These are phyloP conservation scores for Metridium senile DNA, from an alignment of 92 coral and sea anemone genomes.

Conservation along the genomic window DNA sequence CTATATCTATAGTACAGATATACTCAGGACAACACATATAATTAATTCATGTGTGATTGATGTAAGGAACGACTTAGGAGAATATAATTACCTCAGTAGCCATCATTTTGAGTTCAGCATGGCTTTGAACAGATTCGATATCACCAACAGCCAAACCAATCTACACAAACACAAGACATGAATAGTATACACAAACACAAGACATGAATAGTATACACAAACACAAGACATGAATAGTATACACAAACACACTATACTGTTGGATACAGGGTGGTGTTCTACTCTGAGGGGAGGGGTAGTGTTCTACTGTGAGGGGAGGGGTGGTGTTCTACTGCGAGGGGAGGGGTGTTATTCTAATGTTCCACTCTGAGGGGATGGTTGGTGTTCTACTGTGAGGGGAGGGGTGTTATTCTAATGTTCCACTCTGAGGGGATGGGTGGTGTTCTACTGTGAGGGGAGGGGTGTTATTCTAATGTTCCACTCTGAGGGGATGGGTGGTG, in stretches of 20 bases:
- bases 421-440: no score
- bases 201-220: background rate
- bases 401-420: no score
- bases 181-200: background rate
- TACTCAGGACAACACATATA: no score
- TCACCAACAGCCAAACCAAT: slow-evolving; percentile 52
- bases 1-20: no score
- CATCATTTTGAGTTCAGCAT: slow-evolving; percentile 51
- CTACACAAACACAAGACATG: slow-evolving; percentile 1
- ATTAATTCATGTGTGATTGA: no score
- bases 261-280: background rate
- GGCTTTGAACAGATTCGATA: slow-evolving; percentile 40
- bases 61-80: no score
- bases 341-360: no score
- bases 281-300: background rate
- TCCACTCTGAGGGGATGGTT: no score
- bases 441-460: no score
- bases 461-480: no score
- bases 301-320: no score
- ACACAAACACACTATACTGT: background rate
- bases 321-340: background rate
- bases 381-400: no score
- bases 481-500: background rate
- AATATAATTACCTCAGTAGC: slow-evolving; percentile 46
- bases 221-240: background rate